Evolutionary conservation across 1,140 invertebrate genomes (phyloP), one percentile per base, ranked within the genome.

Genomic region (Thaumatotibia leucotreta): DNA sequence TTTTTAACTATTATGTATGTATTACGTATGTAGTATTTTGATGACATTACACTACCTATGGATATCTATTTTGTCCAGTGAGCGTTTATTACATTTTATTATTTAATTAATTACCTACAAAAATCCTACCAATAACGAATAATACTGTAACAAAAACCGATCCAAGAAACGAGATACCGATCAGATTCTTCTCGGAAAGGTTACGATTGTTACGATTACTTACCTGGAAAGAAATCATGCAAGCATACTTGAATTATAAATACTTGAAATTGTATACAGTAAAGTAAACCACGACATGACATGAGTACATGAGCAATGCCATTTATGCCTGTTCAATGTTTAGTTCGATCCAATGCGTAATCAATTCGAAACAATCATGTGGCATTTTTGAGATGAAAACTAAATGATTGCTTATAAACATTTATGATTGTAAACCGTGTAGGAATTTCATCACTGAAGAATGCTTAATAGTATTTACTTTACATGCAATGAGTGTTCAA

Each of bases 321-420:
- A n/a, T 52, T 29, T 27, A 27, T 5, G 52, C 39, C 2, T 58
- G 24, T 58, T 58, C 52, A 58, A 58, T 58, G 24, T 54, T 54
- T 54, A 54, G 24, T 24, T 4, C 52, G n/a, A 27, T 14, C 9
- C 27, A 27, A 54, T 17, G 6, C 24, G 24, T 27, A 27, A 14
- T 6, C 24, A 58, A 29, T n/a, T 4, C 17, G 24, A 58, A 58
- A 58, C 52, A 58, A 58, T 58, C 11, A 31, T 58, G 23, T 24
- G 24, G 10, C 52, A 58, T 58, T 58, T 58, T 58, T 58, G 27
- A 58, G 52, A 29, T 27, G 23, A 58, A 54, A 17, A 31, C 24
- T 3, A 27, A 52, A 52, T 52, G 22, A 10, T 58, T 58, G 52
- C 24, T 58, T 58, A 24, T 58, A 58, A 58, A 58, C 52, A 52